A percentile compares a stretch with the other conserved stretches of the same genome.
Evolutionary conservation across 2,113 vertebrate genomes (phyloP).

Genomic region (Gymnobelideus leadbeateri): DNA sequence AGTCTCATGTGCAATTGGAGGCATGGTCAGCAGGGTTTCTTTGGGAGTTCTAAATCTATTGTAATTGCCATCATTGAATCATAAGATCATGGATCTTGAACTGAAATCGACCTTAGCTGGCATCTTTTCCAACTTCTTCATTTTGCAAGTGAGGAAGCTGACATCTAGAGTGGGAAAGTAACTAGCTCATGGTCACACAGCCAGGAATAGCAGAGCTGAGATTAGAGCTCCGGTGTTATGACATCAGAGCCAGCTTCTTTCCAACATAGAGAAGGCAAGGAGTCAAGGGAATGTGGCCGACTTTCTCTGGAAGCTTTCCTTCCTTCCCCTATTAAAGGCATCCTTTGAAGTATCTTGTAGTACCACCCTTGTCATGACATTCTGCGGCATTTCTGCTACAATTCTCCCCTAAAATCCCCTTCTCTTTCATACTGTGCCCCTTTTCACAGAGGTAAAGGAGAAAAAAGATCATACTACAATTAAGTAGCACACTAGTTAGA

Average conservation of each 20-base stretch:
- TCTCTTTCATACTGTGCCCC: neutral
- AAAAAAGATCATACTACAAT: neutral
- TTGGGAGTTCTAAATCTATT: neutral
- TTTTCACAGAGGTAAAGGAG: neutral
- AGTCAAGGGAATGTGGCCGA: neutral
- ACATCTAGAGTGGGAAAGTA: neutral
- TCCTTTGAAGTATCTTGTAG: neutral
- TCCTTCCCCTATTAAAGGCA: neutral
- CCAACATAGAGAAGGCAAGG: neutral
- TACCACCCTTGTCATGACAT: neutral
- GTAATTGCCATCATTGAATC: too few relatives aligned
- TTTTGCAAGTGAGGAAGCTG: neutral
- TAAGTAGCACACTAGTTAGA: neutral
- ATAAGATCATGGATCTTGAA: neutral
- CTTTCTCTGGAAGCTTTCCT: neutral
- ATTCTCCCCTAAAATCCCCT: neutral
- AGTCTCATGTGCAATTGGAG: neutral
- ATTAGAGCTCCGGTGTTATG: conserved; percentile 10
- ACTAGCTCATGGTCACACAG: conserved; percentile 23
- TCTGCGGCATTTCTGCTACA: neutral
- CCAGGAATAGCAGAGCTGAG: neutral
- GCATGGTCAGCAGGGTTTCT: neutral
- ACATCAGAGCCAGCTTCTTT: neutral
- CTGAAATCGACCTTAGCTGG: neutral
- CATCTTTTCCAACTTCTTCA: neutral